Percentiles rank a stretch among this genome's conserved stretches.
Conservation (phyloP, 2,113 vertebrate species). For the Pavo muticus region DNA sequence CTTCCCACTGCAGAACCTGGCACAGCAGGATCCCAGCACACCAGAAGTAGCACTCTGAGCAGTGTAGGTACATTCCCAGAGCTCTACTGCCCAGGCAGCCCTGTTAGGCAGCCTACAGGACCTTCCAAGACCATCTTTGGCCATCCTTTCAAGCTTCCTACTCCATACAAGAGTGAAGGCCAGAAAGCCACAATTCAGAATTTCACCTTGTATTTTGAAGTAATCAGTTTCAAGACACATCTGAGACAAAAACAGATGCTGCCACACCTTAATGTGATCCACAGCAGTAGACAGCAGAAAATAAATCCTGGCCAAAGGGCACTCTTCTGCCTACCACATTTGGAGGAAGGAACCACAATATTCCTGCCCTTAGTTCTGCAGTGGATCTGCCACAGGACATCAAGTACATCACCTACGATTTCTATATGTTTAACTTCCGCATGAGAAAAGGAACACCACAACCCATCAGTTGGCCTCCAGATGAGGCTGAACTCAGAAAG, state of each 20-base stretch:
- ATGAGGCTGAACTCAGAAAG: neutral
- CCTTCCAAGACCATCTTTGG: neutral
- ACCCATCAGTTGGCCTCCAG: neutral
- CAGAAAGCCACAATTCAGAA: neutral
- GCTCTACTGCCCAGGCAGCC: neutral
- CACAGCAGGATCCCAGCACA: neutral
- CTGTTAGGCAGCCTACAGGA: neutral
- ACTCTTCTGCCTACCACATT: neutral
- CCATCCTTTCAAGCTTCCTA: neutral
- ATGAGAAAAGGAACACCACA: neutral
- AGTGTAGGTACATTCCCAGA: neutral
- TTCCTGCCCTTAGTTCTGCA: neutral
- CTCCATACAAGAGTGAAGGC: neutral
- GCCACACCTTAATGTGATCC: neutral
- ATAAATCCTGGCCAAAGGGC: neutral
- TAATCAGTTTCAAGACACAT: neutral
- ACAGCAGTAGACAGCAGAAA: neutral
- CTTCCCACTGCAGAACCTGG: neutral
- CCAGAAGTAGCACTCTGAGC: rapidly evolving
- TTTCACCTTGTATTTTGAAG: neutral
- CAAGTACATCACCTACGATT: neutral
- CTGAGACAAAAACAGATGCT: neutral
- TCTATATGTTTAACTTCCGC: neutral
- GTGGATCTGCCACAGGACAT: neutral
- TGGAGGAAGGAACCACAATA: neutral